phyloP scores from a whole-genome alignment of 2,888 invertebrate species.

The Coenonympha glycerion region DNA sequence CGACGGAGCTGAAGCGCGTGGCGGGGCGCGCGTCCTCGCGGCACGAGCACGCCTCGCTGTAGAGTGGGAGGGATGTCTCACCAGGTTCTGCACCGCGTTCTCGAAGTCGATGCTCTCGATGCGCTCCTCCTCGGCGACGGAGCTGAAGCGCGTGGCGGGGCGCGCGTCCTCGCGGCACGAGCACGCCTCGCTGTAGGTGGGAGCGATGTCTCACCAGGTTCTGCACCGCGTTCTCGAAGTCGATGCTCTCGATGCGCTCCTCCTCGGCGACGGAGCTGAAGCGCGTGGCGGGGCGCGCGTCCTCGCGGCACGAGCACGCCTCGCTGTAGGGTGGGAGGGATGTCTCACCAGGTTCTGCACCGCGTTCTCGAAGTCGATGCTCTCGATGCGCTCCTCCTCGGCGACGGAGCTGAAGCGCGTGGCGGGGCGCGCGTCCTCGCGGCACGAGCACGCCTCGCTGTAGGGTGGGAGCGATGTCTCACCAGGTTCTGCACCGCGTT shows the following conservation, averaged over 20 bases:
- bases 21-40: slow-evolving; percentile 35
- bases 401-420: slow-evolving; percentile 53
- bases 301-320: no score
- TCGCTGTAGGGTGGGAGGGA: no score
- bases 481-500: slow-evolving; percentile 87
- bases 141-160: no score
- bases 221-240: slow-evolving; percentile 87
- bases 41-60: slow-evolving; percentile 54
- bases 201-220: slow-evolving; percentile 86
- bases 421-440: slow-evolving; percentile 34
- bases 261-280: slow-evolving; percentile 62
- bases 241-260: slow-evolving; percentile 77
- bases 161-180: no score
- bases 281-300: slow-evolving; percentile 34
- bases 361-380: slow-evolving; percentile 84
- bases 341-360: slow-evolving; percentile 87
- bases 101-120: slow-evolving; percentile 88
- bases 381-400: slow-evolving; percentile 76
- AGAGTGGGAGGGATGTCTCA: no score
- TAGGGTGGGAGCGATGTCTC: no score
- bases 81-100: slow-evolving; percentile 85
- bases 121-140: no score
- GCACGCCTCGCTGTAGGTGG: no score
- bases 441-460: slow-evolving; percentile 53
- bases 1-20: slow-evolving; percentile 51